Evolutionary conservation across 2,888 invertebrate species (phyloP), one percentile per base, ranked within the genome.

Genomic region (Thecocarcelia acutangulata): DNA sequence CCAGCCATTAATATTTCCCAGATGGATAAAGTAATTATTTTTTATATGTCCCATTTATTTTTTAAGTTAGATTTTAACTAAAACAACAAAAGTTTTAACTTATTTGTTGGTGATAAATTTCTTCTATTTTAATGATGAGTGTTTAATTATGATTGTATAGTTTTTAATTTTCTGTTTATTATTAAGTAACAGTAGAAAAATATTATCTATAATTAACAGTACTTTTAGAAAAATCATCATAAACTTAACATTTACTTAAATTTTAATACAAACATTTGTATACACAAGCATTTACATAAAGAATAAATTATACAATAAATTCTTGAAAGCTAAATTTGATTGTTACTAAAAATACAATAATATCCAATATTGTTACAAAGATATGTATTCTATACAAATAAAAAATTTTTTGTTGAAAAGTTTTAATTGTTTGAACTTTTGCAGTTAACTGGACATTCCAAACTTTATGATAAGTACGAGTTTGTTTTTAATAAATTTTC

Each of bases 71-170:
- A 56, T 59, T 5, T 40, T 37, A 58, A 58, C 17, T 17, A 48
- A 46, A 1, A 2, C 50, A n/a, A 73, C 50, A 76, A 73, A 81
- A 77, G 68, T 74, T 66, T 61, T 33, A 50, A 48, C 79, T 59
- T 75, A 63, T 74, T 74, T 70, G 82, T 83, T 80, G 78, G 81
- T 77, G 56, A 79, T 54, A 77, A 52, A 58, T 54, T 80, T 54
- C 66, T 66, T 54, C 81, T 46, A 72, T 77, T 59, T 40, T 58
- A 40, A 69, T 59, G 13, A 73, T 80, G 28, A 50, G 24, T 40
- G 6, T 46, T 33, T 44, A 59, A 58, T 52, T 0, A 21, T 64
- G 54, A 42, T 64, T 64, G 46, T 24, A 56, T 70, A 19, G 64
- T n/a, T 8, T 48, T 40, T 19, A 40, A 21, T 73, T 42, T 42